Conservation (phyloP, 2,113 vertebrate genomes). For the Phoenicopterus ruber region DNA sequence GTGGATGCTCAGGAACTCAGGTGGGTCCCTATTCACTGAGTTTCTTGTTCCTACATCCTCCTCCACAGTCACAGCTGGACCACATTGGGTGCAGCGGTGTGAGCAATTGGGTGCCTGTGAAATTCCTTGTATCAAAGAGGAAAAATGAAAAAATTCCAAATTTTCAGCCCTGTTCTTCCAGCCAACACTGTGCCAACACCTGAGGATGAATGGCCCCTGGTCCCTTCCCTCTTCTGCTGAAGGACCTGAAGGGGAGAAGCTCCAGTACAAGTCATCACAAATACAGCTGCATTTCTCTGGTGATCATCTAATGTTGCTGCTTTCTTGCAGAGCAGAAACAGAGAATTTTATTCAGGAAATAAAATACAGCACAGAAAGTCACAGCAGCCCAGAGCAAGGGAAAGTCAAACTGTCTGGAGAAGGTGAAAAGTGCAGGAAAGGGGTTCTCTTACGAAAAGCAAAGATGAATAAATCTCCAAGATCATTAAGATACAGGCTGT, state of each 20-base stretch:
- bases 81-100: background rate
- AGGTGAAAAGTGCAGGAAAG: background rate
- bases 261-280: background rate
- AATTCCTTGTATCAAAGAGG: background rate
- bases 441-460: background rate
- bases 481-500: background rate
- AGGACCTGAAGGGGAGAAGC: background rate
- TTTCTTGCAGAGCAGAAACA: background rate
- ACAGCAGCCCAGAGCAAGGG: background rate
- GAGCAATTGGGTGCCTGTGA: background rate
- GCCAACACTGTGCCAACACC: background rate
- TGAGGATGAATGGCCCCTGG: background rate
- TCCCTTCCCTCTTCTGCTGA: background rate
- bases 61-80: background rate
- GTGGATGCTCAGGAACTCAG: background rate
- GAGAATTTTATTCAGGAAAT: background rate
- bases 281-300: background rate
- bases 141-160: background rate
- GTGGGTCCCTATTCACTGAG: background rate
- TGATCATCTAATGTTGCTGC: background rate
- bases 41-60: background rate
- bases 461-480: background rate
- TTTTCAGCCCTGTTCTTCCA: background rate
- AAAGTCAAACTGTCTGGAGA: background rate
- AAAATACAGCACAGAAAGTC: background rate